These are phyloP conservation scores for Pholis gunnellus DNA, from an alignment of 2,113 vertebrate genomes.

Conservation along the genomic window DNA sequence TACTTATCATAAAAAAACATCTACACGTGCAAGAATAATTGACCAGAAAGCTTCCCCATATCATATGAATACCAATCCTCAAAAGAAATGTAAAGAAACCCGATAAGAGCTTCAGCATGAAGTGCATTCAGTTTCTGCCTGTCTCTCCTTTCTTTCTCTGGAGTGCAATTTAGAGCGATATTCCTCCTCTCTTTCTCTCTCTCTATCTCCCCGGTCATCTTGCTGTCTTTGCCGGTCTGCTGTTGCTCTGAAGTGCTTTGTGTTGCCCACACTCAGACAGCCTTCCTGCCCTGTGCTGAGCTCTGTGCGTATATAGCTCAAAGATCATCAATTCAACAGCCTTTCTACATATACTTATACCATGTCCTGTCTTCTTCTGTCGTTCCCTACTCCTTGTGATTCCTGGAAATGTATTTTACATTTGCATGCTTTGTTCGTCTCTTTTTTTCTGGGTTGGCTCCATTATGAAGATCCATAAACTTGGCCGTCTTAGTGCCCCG, in stretches of 20 bases:
- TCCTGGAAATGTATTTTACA: constrained; percentile 8
- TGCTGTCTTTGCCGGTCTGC: constrained; percentile 60
- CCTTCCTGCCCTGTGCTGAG: constrained; percentile 53
- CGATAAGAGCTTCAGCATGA: constrained; percentile 32
- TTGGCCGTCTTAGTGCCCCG: not conserved
- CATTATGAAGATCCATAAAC: constrained; percentile 33
- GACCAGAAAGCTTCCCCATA: not conserved
- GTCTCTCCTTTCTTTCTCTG: constrained; percentile 6
- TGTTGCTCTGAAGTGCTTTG: constrained; percentile 75
- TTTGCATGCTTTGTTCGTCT: not conserved
- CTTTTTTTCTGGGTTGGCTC: not conserved
- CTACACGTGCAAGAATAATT: not conserved
- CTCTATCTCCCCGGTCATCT: constrained; percentile 57
- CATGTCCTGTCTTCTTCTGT: constrained; percentile 6
- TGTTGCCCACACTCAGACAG: constrained; percentile 58
- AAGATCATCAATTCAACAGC: constrained; percentile 6
- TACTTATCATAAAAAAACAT: not conserved
- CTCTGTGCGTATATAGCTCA: constrained; percentile 27
- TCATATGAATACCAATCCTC: constrained; percentile 18
- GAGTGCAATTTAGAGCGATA: constrained; percentile 40
- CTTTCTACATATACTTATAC: constrained; percentile 12
- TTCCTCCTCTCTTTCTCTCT: not conserved
- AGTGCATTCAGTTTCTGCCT: constrained; percentile 2
- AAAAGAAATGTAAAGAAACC: constrained; percentile 15
- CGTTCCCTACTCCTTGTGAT: constrained; percentile 2